phyloP scores from a whole-genome alignment of 2,113 vertebrate species.

The Dolichotis patagonum region DNA sequence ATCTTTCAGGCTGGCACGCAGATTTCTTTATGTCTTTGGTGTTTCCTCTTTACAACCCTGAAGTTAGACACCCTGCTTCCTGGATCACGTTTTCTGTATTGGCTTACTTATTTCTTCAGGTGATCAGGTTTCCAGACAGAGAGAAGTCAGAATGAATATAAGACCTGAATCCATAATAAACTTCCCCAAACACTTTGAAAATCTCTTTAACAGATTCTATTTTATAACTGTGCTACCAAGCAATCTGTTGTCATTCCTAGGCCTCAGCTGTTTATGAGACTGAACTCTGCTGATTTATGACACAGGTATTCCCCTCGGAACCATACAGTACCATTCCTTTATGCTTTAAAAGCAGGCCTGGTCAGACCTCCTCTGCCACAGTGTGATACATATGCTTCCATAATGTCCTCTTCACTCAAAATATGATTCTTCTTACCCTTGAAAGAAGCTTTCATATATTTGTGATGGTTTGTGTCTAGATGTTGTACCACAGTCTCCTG shows the following conservation, averaged over 20 bases:
- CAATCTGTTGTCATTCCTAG: neutral
- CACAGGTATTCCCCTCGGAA: neutral
- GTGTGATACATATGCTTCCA: neutral
- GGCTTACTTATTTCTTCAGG: neutral
- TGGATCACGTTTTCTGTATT: neutral
- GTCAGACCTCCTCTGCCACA: neutral
- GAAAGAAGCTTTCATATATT: neutral
- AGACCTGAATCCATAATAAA: neutral
- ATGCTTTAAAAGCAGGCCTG: neutral
- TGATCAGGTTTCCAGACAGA: neutral
- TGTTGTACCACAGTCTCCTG: neutral
- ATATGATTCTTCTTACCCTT: neutral
- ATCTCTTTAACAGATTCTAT: neutral
- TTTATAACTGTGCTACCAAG: neutral
- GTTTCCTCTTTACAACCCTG: neutral
- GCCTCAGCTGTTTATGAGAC: neutral
- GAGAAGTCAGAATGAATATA: neutral
- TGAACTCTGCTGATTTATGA: neutral
- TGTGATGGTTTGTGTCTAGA: neutral
- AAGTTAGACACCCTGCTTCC: neutral
- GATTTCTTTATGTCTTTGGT: neutral
- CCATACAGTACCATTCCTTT: neutral
- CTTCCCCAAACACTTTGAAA: neutral
- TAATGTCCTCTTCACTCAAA: neutral
- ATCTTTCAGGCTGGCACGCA: neutral